Conservation (phyloP, 2,797 vertebrate species). For the Protonibea diacanthus region DNA sequence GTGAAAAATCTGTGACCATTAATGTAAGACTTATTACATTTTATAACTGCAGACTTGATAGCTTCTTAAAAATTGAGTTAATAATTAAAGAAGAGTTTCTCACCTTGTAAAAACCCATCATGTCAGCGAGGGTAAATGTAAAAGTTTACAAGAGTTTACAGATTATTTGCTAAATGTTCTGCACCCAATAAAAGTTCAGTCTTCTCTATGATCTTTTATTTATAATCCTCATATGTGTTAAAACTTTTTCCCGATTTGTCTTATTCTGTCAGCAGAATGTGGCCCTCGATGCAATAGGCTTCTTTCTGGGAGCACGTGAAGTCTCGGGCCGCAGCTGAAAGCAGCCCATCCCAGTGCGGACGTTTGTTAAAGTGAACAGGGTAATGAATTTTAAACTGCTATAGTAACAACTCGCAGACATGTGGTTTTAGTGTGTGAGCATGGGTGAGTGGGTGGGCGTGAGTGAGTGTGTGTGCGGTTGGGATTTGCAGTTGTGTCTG, state of each 20-base stretch:
- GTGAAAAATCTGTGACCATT: neutral
- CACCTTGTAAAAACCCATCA: neutral
- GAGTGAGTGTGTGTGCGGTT: constrained; percentile 76
- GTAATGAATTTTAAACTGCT: constrained; percentile 91
- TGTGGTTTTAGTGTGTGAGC: constrained; percentile 84
- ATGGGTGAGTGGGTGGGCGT: constrained; percentile 79
- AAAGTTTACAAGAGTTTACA: neutral
- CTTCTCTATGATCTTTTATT: neutral
- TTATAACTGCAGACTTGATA: neutral
- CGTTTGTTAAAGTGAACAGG: constrained; percentile 82
- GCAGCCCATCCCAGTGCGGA: constrained; percentile 74
- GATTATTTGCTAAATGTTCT: neutral
- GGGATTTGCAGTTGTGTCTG: constrained; percentile 79
- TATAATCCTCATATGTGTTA: neutral
- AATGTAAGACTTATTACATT: neutral
- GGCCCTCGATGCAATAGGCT: constrained; percentile 16
- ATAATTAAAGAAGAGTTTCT: neutral
- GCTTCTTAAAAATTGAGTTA: neutral
- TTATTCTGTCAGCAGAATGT: constrained; percentile 9
- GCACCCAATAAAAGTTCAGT: neutral
- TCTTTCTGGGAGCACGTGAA: constrained; percentile 32
- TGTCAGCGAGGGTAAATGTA: neutral
- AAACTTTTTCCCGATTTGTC: neutral
- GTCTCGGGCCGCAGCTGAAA: constrained; percentile 53
- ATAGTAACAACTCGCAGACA: constrained; percentile 87